A percentile compares a stretch with the other conserved stretches of the same genome.
Evolutionary conservation across 2,113 vertebrate genomes (phyloP).

Genomic region (Cavia porcellus): DNA sequence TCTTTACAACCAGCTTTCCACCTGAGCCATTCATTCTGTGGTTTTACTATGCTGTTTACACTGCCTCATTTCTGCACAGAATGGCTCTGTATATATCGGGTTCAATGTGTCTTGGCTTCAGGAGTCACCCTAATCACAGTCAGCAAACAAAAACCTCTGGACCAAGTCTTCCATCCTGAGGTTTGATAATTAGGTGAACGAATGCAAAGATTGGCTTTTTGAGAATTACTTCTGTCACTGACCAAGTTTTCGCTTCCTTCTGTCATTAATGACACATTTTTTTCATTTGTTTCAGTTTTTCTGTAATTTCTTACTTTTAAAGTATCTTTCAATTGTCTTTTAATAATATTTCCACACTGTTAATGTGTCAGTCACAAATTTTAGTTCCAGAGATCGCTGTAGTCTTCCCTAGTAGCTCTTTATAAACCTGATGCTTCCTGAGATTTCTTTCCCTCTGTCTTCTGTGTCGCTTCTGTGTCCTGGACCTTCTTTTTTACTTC

Average conservation of each 20-base stretch:
- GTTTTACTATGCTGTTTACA: background rate
- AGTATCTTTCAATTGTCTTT: background rate
- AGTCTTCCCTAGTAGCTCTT: background rate
- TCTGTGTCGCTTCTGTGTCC: background rate
- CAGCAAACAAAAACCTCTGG: background rate
- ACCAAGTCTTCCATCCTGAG: background rate
- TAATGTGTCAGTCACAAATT: background rate
- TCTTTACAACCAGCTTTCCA: background rate
- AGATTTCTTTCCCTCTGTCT: background rate
- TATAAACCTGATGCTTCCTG: background rate
- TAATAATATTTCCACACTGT: background rate
- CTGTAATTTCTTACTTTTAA: background rate
- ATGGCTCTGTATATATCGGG: background rate
- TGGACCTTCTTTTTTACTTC: background rate
- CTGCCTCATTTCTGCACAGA: background rate
- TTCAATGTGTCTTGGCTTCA: background rate
- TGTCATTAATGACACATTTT: background rate
- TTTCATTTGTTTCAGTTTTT: constrained; percentile 22
- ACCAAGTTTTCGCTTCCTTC: background rate
- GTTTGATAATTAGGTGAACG: constrained; percentile 19
- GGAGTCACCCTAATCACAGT: background rate
- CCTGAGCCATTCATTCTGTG: background rate
- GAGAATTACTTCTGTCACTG: background rate
- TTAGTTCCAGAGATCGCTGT: background rate
- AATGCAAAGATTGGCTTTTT: background rate